Evolutionary conservation across 1,140 invertebrate genomes (phyloP).

Genomic region (Cryptotermes secundus): DNA sequence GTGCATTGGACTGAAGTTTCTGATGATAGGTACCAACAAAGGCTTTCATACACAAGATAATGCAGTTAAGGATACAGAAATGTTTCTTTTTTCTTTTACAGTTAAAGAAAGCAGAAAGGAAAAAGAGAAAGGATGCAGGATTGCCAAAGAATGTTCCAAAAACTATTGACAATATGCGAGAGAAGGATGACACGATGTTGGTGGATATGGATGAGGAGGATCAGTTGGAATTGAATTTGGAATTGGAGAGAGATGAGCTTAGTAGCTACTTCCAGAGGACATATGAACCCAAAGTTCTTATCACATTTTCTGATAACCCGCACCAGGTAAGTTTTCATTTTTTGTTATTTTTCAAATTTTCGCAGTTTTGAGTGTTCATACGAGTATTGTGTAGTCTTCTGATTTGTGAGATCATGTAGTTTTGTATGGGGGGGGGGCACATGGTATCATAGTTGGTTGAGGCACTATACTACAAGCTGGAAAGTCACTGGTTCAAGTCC

Average conservation of each 20-base stretch:
- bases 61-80: background rate
- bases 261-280: constrained; percentile 80
- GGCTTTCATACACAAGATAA: no score
- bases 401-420: no score
- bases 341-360: background rate
- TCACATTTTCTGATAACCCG: constrained; percentile 92
- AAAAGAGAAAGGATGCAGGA: background rate
- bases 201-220: constrained; percentile 65
- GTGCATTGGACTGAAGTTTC: no score
- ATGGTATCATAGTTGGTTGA: no score
- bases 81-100: background rate
- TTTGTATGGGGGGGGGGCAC: no score
- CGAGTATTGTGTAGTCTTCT: no score
- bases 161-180: constrained; percentile 89
- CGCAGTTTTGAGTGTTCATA: no score
- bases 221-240: constrained; percentile 50
- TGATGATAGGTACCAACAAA: no score
- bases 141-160: constrained; percentile 58
- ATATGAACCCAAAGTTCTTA: constrained; percentile 91
- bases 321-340: constrained; percentile 54
- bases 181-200: constrained; percentile 89
- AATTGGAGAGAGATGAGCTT: constrained; percentile 87
- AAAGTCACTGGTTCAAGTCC: no score
- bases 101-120: constrained; percentile 11
- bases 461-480: no score